phyloP scores from a whole-genome alignment of 1,140 invertebrate genomes.

The Monochamus saltuarius region DNA sequence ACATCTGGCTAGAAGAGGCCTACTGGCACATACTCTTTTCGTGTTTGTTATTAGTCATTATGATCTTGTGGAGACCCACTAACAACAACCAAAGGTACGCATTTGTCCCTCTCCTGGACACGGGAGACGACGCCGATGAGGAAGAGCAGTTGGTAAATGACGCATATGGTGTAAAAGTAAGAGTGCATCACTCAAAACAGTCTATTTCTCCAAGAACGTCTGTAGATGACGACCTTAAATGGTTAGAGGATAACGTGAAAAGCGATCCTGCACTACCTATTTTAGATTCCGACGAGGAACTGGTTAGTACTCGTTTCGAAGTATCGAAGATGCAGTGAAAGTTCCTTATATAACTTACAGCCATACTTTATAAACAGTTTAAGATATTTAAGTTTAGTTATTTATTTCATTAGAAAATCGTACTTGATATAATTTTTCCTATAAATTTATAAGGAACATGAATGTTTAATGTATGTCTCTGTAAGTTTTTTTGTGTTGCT shows the following conservation, averaged over 20 bases:
- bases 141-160: slow-evolving; percentile 82
- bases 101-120: slow-evolving; percentile 87
- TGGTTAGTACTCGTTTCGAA: slow-evolving; percentile 86
- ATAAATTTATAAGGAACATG: too few relatives aligned
- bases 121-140: slow-evolving; percentile 82
- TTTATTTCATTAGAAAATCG: too few relatives aligned
- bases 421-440: too few relatives aligned
- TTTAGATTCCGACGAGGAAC: slow-evolving; percentile 87
- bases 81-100: slow-evolving; percentile 95
- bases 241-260: slow-evolving; percentile 89
- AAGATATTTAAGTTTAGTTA: too few relatives aligned
- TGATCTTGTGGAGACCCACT: slow-evolving; percentile 91
- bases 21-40: slow-evolving; percentile 94
- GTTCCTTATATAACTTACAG: too few relatives aligned
- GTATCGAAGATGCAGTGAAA: slow-evolving; percentile 85
- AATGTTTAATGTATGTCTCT: too few relatives aligned
- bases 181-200: slow-evolving; percentile 52
- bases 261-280: slow-evolving; percentile 74
- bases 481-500: too few relatives aligned
- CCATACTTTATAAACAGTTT: too few relatives aligned
- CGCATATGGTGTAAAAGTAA: slow-evolving; percentile 81
- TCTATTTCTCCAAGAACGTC: slow-evolving; percentile 44
- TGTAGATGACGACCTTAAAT: slow-evolving; percentile 81
- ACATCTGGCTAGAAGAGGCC: slow-evolving; percentile 89
- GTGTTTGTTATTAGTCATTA: slow-evolving; percentile 83